phyloP scores from a whole-genome alignment of 2,797 vertebrate genomes.

The Chelonia mydas region DNA sequence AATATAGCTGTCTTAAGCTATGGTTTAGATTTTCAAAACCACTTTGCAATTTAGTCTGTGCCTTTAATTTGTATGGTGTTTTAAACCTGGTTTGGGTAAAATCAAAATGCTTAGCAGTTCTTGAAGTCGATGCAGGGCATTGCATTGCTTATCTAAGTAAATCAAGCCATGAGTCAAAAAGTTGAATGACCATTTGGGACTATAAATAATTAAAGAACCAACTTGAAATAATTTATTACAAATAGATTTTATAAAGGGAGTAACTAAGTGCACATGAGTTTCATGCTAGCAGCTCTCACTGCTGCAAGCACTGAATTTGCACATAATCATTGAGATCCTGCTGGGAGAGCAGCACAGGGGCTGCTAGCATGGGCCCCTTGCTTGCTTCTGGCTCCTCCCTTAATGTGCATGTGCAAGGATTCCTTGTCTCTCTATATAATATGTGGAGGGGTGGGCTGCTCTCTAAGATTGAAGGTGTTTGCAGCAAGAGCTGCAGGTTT shows the following conservation, averaged over 20 bases:
- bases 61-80: neutral
- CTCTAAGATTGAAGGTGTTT: neutral
- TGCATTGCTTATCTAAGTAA: slow-evolving; percentile 38
- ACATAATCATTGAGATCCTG: slow-evolving; percentile 35
- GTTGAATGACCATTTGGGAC: slow-evolving; percentile 53
- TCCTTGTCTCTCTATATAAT: neutral
- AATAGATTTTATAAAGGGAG: slow-evolving; percentile 59
- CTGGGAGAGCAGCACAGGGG: slow-evolving; percentile 29
- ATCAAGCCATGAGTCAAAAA: slow-evolving; percentile 40
- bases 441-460: neutral
- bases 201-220: slow-evolving; percentile 49
- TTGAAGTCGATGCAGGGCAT: neutral
- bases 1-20: neutral
- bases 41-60: neutral
- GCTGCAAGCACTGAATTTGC: slow-evolving; percentile 57
- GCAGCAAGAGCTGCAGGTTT: neutral
- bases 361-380: slow-evolving; percentile 30
- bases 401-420: neutral
- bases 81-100: neutral
- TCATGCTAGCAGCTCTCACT: slow-evolving; percentile 29
- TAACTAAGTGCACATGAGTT: slow-evolving; percentile 49
- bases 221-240: slow-evolving; percentile 70
- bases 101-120: neutral
- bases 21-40: neutral
- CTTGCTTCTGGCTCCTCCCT: neutral